These are phyloP conservation scores for Drosophila parabipectinata DNA, from an alignment of 1,140 invertebrate genomes.

Conservation along the genomic window DNA sequence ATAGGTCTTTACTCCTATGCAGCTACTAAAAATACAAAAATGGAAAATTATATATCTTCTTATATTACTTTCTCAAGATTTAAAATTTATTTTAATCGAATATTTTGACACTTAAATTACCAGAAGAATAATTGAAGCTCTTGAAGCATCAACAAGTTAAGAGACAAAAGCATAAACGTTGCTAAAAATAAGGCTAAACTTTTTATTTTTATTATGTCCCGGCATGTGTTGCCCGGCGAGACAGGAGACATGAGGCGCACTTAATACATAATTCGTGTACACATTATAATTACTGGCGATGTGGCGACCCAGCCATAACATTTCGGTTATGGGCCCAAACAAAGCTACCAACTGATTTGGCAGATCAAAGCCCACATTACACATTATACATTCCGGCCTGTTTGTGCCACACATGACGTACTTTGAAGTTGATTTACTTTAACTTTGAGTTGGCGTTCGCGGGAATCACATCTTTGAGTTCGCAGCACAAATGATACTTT, in stretches of 20 bases:
- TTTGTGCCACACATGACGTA: constrained; percentile 53
- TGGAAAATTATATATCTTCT: too few relatives aligned
- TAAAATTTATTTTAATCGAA: not conserved
- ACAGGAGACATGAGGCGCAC: constrained; percentile 33
- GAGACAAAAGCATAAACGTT: not conserved
- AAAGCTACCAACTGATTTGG: constrained; percentile 39
- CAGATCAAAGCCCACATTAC: constrained; percentile 68
- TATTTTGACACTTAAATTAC: not conserved
- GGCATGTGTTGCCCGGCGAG: constrained; percentile 53
- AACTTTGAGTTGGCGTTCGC: constrained; percentile 77
- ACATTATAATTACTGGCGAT: constrained; percentile 71
- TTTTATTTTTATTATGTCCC: constrained; percentile 53
- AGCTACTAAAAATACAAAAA: too few relatives aligned
- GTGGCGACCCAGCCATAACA: constrained; percentile 56
- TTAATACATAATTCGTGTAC: constrained; percentile 65
- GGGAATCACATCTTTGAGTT: constrained; percentile 73
- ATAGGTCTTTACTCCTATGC: too few relatives aligned
- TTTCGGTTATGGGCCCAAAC: constrained; percentile 54
- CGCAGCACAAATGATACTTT: constrained; percentile 78
- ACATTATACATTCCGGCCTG: constrained; percentile 11
- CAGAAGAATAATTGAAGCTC: not conserved
- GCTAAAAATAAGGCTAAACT: constrained; percentile 41
- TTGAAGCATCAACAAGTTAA: constrained; percentile 7
- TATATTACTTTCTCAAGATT: not conserved
- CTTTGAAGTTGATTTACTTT: constrained; percentile 70